Evolutionary conservation across 1,140 invertebrate species (phyloP).

Genomic region (Sinella curviseta): DNA sequence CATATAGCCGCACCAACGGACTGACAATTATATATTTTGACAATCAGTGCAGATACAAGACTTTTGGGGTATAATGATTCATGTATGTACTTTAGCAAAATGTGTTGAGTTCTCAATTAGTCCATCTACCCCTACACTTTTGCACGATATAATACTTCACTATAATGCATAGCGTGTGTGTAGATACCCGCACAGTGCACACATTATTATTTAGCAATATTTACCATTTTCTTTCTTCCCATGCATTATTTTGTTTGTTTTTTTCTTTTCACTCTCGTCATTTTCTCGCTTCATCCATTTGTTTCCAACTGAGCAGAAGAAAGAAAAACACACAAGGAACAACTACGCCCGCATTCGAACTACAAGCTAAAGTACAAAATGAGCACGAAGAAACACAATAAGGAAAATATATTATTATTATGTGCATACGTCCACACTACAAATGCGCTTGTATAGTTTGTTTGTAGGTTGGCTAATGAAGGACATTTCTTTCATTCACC

Average conservation of each 20-base stretch:
- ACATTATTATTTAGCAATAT: not conserved
- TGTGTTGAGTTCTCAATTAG: too few relatives aligned
- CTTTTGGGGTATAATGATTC: too few relatives aligned
- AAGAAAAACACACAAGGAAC: not conserved
- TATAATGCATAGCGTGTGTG: not conserved
- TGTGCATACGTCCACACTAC: too few relatives aligned
- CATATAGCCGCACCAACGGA: too few relatives aligned
- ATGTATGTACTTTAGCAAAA: too few relatives aligned
- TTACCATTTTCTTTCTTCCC: not conserved
- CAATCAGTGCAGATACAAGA: too few relatives aligned
- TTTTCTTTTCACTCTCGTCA: not conserved
- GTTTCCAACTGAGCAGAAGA: constrained; percentile 11
- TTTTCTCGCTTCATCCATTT: constrained; percentile 21
- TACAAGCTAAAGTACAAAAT: too few relatives aligned
- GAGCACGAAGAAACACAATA: not conserved
- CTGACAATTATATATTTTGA: too few relatives aligned
- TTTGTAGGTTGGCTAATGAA: not conserved
- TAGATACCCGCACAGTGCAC: too few relatives aligned
- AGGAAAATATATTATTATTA: too few relatives aligned
- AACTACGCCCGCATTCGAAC: not conserved
- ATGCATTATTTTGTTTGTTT: too few relatives aligned
- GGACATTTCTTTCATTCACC: not conserved
- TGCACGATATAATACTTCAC: not conserved
- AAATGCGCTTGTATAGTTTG: too few relatives aligned
- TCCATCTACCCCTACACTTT: not conserved